Percentiles rank a stretch among this genome's conserved stretches.
Conservation (phyloP, 2,888 invertebrate species). For the Brenthis daphne region DNA sequence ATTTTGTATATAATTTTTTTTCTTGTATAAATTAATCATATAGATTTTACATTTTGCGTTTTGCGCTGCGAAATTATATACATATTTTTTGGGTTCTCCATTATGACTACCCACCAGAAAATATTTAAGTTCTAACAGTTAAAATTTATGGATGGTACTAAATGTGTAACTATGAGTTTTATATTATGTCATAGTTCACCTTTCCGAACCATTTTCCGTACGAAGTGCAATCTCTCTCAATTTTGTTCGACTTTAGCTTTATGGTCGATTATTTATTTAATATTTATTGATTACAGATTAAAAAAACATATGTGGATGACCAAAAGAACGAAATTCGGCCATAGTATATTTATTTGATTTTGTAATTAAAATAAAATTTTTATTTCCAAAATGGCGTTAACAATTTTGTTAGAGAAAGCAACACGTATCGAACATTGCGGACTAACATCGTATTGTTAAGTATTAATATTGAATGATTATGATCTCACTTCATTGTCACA, state of each 20-base stretch:
- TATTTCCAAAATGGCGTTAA: conserved; percentile 15
- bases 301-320: not conserved
- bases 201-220: conserved; percentile 27
- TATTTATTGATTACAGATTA: not conserved
- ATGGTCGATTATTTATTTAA: not conserved
- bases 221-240: conserved; percentile 38
- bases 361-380: not conserved
- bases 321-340: not conserved
- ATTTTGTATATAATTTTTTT: conserved; percentile 78
- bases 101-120: conserved; percentile 57
- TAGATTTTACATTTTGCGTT: conserved; percentile 65
- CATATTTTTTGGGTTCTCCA: conserved; percentile 37
- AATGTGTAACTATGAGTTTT: conserved; percentile 9
- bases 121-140: conserved; percentile 48
- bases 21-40: conserved; percentile 75
- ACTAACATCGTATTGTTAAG: conserved; percentile 74
- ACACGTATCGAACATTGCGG: conserved; percentile 32
- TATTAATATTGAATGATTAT: conserved; percentile 78
- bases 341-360: not conserved
- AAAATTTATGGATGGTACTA: conserved; percentile 39
- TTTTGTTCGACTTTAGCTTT: conserved; percentile 2
- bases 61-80: conserved; percentile 47
- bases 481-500: conserved; percentile 80
- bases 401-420: conserved; percentile 15
- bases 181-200: conserved; percentile 9